Conservation (phyloP, 1,140 invertebrate species). For the Thereuonema tuberculata region DNA sequence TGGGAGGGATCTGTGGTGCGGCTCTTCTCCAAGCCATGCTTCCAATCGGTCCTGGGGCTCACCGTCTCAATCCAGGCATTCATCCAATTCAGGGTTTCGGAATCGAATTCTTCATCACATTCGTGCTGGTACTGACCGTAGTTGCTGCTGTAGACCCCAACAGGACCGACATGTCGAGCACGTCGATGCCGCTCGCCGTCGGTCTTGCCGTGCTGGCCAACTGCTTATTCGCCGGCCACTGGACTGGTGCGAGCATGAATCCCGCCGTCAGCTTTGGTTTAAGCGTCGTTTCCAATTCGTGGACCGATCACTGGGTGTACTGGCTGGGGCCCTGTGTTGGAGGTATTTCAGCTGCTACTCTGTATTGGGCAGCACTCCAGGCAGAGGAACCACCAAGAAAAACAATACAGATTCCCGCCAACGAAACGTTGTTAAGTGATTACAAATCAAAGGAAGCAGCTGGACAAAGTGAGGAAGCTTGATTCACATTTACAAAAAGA, state of each 20-base stretch:
- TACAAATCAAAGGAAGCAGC: too few species aligned
- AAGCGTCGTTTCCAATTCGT: not conserved
- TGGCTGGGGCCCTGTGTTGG: too few species aligned
- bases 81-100: conserved; percentile 36
- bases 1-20: conserved; percentile 63
- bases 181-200: conserved; percentile 72
- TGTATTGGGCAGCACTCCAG: too few species aligned
- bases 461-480: too few species aligned
- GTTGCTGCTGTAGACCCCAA: conserved; percentile 68
- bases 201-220: conserved; percentile 70
- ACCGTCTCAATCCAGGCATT: conserved; percentile 14
- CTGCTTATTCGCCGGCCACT: conserved; percentile 69
- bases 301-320: not conserved
- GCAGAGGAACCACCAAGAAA: too few species aligned
- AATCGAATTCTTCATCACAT: conserved; percentile 34
- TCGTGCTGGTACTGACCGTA: conserved; percentile 55
- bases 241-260: not conserved
- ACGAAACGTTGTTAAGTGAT: too few species aligned
- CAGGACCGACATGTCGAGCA: conserved; percentile 64
- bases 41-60: conserved; percentile 20
- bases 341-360: too few species aligned
- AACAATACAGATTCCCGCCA: too few species aligned
- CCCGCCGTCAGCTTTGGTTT: not conserved
- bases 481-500: too few species aligned
- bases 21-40: conserved; percentile 44